A percentile compares a stretch with the other conserved stretches of the same genome.
phyloP scores from a whole-genome alignment of 2,888 invertebrate species.

The Pollenia labialis region DNA sequence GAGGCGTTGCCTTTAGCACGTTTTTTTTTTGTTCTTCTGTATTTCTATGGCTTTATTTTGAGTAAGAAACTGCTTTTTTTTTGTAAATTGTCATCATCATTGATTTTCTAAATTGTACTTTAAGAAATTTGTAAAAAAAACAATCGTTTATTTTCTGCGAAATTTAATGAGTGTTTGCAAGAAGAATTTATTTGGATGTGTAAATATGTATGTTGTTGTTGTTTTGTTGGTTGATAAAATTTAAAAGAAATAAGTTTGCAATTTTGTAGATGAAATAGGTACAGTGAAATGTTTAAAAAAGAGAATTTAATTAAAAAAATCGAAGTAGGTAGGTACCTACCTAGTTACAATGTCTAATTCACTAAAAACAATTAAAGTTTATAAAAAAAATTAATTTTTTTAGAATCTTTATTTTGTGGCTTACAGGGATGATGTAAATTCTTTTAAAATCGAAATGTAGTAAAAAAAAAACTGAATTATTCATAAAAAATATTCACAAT shows the following conservation, averaged over 20 bases:
- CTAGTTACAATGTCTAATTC: too few relatives aligned
- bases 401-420: too few relatives aligned
- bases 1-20: conserved; percentile 71
- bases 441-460: too few relatives aligned
- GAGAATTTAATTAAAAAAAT: neutral
- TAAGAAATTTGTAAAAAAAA: conserved; percentile 17
- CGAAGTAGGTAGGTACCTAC: too few relatives aligned
- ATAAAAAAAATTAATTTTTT: too few relatives aligned
- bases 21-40: conserved; percentile 6
- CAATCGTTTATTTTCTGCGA: neutral
- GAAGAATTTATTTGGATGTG: conserved; percentile 4
- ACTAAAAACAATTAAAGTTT: too few relatives aligned
- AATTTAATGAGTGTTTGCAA: conserved; percentile 41
- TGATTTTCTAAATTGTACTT: conserved; percentile 49
- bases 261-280: neutral
- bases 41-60: conserved; percentile 39
- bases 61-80: conserved; percentile 15
- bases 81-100: conserved; percentile 35
- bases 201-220: neutral
- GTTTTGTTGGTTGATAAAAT: neutral
- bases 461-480: too few relatives aligned
- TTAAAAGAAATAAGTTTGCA: neutral
- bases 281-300: neutral
- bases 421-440: too few relatives aligned
- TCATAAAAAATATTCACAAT: too few relatives aligned